Percentiles rank a stretch among this genome's conserved stretches.
These are phyloP conservation scores for Stenolophus ochropezus DNA, from an alignment of 2,888 invertebrate genomes.

Conservation along the genomic window DNA sequence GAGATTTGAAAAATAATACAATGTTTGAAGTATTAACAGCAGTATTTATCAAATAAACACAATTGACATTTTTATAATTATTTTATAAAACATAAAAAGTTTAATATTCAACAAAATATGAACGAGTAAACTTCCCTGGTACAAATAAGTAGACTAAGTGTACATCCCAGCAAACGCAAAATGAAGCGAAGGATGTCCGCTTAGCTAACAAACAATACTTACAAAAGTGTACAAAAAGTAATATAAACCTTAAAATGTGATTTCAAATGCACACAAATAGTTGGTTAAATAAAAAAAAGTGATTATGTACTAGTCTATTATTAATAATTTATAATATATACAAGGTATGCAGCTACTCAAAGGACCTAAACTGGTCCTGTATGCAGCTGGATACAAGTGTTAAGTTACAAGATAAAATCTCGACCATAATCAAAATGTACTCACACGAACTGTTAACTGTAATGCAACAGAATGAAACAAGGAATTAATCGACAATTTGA, in stretches of 20 bases:
- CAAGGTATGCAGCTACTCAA: constrained; percentile 39
- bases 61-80: constrained; percentile 73
- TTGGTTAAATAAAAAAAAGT: constrained; percentile 56
- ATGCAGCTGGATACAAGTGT: constrained; percentile 45
- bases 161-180: constrained; percentile 42
- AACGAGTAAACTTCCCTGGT: constrained; percentile 71
- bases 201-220: constrained; percentile 70
- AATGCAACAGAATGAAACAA: constrained; percentile 40
- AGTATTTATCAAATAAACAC: constrained; percentile 73
- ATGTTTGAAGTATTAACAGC: constrained; percentile 68
- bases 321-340: constrained; percentile 49
- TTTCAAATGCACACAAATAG: constrained; percentile 59
- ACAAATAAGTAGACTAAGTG: constrained; percentile 63
- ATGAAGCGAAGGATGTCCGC: constrained; percentile 31
- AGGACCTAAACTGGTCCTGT: constrained; percentile 13
- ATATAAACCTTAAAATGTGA: constrained; percentile 71
- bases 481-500: constrained; percentile 41
- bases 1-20: constrained; percentile 30
- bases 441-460: constrained; percentile 38
- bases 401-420: constrained; percentile 52
- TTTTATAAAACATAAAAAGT: constrained; percentile 74
- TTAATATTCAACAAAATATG: constrained; percentile 73
- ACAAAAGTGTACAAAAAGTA: constrained; percentile 73
- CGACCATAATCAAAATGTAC: constrained; percentile 51
- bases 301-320: constrained; percentile 49